phyloP scores from a whole-genome alignment of 1,140 invertebrate genomes.

The Whitmania pigra region DNA sequence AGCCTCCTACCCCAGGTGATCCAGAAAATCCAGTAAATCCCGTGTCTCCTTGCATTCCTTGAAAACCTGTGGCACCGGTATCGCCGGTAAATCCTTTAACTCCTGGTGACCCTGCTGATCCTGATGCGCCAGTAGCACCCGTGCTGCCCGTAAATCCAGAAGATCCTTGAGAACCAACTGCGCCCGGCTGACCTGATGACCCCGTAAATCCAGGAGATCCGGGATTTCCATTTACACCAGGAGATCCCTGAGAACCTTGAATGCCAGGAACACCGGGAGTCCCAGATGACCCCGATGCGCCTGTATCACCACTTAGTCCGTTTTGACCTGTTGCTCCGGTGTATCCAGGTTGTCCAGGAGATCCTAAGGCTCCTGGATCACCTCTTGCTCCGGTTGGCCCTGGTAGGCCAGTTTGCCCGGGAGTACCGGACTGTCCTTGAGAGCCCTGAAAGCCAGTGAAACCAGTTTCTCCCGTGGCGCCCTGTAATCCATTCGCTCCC shows the following conservation, averaged over 20 bases:
- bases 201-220: not conserved
- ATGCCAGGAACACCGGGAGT: not conserved
- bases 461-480: constrained; percentile 19
- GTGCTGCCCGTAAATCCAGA: constrained; percentile 3
- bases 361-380: constrained; percentile 7
- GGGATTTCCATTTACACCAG: not conserved
- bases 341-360: not conserved
- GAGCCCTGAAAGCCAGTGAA: constrained; percentile 10
- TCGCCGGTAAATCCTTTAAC: not conserved
- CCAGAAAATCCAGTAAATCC: constrained; percentile 12
- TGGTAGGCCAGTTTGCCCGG: constrained; percentile 21
- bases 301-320: not conserved
- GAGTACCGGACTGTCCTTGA: constrained; percentile 14
- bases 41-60: constrained; percentile 3
- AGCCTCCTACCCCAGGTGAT: not conserved
- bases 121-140: constrained; percentile 5
- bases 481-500: constrained; percentile 18
- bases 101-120: constrained; percentile 13
- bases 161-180: constrained; percentile 10
- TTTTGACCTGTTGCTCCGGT: constrained; percentile 12
- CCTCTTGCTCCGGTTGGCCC: constrained; percentile 22
- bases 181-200: constrained; percentile 11
- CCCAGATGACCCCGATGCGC: not conserved
- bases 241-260: not conserved
- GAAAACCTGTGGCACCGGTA: not conserved